Evolutionary conservation across 1,140 invertebrate genomes (phyloP), one percentile per base, ranked within the genome.

Genomic region (Scaptodrosophila lebanonensis): DNA sequence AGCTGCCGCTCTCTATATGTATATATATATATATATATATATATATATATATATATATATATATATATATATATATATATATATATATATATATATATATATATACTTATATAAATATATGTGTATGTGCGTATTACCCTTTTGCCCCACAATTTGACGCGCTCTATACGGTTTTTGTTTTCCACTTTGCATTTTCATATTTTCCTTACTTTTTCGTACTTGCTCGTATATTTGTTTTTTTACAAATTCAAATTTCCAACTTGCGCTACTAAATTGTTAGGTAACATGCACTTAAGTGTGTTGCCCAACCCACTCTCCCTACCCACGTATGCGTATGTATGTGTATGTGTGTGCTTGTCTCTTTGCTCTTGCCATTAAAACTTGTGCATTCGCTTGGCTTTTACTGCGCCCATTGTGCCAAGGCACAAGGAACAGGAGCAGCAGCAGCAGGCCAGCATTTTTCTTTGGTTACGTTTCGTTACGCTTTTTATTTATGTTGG

Each of bases 301-400:
- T 44, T 43, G 51, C 40, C 50, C 53, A 36, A 30, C 43, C 62
- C 16, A 13, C 33, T 1, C 5, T 11, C 35, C 13, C 35, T 3
- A 25, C 15, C 11, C 12, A 11, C 25, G n/a, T 36, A 27, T 36
- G 2, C 7, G 16, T 17, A n/a, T 6, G 43, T 49, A 33, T 58
- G 35, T 42, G 56, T 56, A 63, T 57, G 54, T 64, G 54, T 44
- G 57, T 42, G 35, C 44, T 63, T 72, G 73, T 77, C 67, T 77
- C 68, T 79, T 77, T 77, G 68, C 72, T 68, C 73, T 77, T 73
- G 73, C 72, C 73, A 77, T 77, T 77, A 79, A 77, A 77, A 77
- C 61, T 77, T 76, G 38, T 43, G 54, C 72, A 75, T 25, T 25
- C 8, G 22, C 22, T 25, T 25, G 22, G 22, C 22, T 25, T 25